Evolutionary conservation across 2,888 invertebrate species (phyloP).

Genomic region (Drosophila paranaensis): DNA sequence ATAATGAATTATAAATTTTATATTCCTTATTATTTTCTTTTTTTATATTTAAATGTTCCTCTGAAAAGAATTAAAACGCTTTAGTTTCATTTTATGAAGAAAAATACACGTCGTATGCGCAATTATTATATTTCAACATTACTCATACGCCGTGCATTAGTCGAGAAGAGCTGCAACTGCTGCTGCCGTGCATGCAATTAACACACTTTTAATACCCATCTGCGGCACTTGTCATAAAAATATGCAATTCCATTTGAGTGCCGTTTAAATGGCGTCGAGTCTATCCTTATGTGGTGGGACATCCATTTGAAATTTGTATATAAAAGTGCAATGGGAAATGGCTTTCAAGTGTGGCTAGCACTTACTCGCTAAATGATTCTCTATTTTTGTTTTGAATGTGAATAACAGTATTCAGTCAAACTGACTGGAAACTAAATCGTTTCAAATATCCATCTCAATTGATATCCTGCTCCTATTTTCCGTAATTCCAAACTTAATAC

Average conservation of each 20-base stretch:
- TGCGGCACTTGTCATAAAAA: not conserved
- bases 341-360: conserved; percentile 54
- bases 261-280: not conserved
- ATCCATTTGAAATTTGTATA: not conserved
- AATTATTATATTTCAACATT: not conserved
- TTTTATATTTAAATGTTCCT: not conserved
- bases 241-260: conserved; percentile 6
- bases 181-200: conserved; percentile 1
- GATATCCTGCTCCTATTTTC: too few relatives aligned
- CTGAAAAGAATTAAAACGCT: not conserved
- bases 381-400: too few relatives aligned
- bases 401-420: not conserved
- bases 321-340: conserved; percentile 50
- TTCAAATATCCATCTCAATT: too few relatives aligned
- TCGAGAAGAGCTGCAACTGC: conserved; percentile 1
- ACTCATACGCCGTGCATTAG: conserved; percentile 23
- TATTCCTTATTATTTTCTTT: not conserved
- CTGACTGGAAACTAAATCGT: too few relatives aligned
- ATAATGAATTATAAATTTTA: too few relatives aligned
- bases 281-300: conserved; percentile 9
- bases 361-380: not conserved
- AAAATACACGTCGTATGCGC: not conserved
- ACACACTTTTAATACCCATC: conserved; percentile 6
- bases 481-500: too few relatives aligned
- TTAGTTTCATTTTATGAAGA: not conserved